These are phyloP conservation scores for Hypocryptadius cinnamomeus DNA, from an alignment of 2,113 vertebrate species.

Conservation along the genomic window DNA sequence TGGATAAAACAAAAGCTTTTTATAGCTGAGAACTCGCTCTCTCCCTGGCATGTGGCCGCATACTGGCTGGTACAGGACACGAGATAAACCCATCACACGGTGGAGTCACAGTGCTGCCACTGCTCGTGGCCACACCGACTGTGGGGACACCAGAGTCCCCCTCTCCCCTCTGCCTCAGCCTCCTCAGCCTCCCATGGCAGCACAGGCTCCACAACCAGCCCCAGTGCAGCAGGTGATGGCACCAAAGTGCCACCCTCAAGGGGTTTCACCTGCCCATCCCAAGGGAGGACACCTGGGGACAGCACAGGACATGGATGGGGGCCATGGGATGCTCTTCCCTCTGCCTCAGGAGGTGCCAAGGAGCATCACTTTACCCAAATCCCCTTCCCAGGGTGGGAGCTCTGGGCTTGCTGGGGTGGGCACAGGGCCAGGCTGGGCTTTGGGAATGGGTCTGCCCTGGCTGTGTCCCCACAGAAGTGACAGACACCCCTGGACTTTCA, in stretches of 20 bases:
- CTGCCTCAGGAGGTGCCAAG: neutral
- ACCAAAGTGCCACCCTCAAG: fast-evolving
- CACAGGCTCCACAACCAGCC: neutral
- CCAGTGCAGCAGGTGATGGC: fast-evolving
- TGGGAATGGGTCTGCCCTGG: neutral
- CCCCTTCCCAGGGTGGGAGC: neutral
- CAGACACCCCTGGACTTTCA: neutral
- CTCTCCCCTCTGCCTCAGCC: neutral
- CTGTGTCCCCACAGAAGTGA: neutral
- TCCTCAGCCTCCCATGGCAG: fast-evolving
- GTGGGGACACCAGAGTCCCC: neutral
- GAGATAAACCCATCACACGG: neutral
- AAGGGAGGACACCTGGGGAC: neutral
- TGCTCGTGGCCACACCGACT: fast-evolving
- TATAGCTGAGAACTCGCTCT: neutral
- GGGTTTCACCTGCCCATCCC: neutral
- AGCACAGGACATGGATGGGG: neutral
- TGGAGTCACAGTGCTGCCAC: neutral
- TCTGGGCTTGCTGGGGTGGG: neutral
- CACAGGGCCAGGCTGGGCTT: neutral
- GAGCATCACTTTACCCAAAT: neutral
- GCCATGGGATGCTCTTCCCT: neutral
- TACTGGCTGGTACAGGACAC: fast-evolving
- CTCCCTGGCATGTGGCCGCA: neutral
- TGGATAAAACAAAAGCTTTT: conserved; percentile 32